Conservation (phyloP, 2,113 vertebrate genomes). For the Hippocampus abdominalis region DNA sequence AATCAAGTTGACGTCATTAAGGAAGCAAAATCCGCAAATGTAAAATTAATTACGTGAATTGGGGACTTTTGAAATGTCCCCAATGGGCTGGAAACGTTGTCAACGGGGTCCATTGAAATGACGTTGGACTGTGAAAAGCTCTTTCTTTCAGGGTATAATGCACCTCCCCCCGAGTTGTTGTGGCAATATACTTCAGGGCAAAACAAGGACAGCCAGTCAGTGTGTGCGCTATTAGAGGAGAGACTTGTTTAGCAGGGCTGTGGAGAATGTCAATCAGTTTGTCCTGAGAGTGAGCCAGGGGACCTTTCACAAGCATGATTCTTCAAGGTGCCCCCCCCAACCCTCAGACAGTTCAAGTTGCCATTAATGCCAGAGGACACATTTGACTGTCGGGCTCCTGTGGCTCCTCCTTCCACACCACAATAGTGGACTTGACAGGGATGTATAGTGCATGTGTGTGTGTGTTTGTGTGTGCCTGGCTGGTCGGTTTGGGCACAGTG, state of each 20-base stretch:
- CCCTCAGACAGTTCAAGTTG: constrained; percentile 57
- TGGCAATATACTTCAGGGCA: constrained; percentile 25
- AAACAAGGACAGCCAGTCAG: constrained; percentile 25
- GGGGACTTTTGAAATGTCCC: too few species aligned
- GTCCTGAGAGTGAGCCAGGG: constrained; percentile 43
- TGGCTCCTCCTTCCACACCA: constrained; percentile 58
- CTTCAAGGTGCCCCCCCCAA: constrained; percentile 66
- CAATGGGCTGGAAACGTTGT: too few species aligned
- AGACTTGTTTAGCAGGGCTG: constrained; percentile 45
- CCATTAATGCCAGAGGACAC: constrained; percentile 68
- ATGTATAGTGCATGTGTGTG: constrained; percentile 29
- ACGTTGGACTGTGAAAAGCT: not conserved
- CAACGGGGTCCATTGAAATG: too few species aligned
- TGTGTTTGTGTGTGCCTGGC: constrained; percentile 13
- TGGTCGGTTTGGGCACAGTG: constrained; percentile 40
- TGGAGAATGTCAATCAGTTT: constrained; percentile 58
- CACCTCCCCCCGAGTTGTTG: not conserved
- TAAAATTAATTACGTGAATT: too few species aligned
- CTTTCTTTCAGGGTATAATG: not conserved
- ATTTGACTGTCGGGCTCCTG: constrained; percentile 59
- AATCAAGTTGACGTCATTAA: too few species aligned
- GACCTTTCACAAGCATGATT: constrained; percentile 56
- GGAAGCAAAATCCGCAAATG: too few species aligned
- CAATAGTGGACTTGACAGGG: constrained; percentile 54
- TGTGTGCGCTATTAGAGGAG: constrained; percentile 38